A percentile compares a stretch with the other conserved stretches of the same genome.
Evolutionary conservation across 1,140 invertebrate genomes (phyloP).

Genomic region (Pissodes strobi): DNA sequence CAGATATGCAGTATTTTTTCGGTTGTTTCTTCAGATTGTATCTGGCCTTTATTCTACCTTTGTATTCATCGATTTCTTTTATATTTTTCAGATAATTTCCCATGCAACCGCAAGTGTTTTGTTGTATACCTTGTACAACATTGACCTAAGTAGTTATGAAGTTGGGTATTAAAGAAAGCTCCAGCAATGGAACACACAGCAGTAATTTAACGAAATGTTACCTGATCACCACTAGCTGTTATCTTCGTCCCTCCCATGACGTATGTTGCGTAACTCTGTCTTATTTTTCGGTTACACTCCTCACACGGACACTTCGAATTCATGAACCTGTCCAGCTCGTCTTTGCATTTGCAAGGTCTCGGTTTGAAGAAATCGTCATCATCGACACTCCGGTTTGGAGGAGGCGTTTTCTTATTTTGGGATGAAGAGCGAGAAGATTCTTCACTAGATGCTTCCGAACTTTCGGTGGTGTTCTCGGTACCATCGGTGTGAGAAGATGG

Average conservation of each 20-base stretch:
- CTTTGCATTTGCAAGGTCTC: slow-evolving; percentile 35
- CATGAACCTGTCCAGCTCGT: slow-evolving; percentile 30
- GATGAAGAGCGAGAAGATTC: too few relatives aligned
- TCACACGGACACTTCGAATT: slow-evolving; percentile 34
- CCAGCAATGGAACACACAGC: neutral
- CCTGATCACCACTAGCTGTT: slow-evolving; percentile 21
- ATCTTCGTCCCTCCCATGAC: slow-evolving; percentile 13
- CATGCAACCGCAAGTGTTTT: slow-evolving; percentile 31
- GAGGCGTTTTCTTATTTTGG: too few relatives aligned
- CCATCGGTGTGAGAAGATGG: too few relatives aligned
- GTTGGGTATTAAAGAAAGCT: neutral
- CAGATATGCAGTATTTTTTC: slow-evolving; percentile 26
- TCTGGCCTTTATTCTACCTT: slow-evolving; percentile 19
- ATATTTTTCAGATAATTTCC: slow-evolving; percentile 30
- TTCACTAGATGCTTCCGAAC: too few relatives aligned
- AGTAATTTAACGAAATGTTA: neutral
- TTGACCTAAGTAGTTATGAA: slow-evolving; percentile 18
- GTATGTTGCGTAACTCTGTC: slow-evolving; percentile 18
- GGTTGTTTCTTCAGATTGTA: slow-evolving; percentile 22
- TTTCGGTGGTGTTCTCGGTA: too few relatives aligned
- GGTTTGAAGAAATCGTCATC: slow-evolving; percentile 11
- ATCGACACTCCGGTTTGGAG: too few relatives aligned
- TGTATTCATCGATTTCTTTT: slow-evolving; percentile 34
- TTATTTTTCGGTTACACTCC: slow-evolving; percentile 27
- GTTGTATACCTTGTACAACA: slow-evolving; percentile 22